Conservation (phyloP, 1,140 invertebrate genomes). For the Megalonaias nervosa region DNA sequence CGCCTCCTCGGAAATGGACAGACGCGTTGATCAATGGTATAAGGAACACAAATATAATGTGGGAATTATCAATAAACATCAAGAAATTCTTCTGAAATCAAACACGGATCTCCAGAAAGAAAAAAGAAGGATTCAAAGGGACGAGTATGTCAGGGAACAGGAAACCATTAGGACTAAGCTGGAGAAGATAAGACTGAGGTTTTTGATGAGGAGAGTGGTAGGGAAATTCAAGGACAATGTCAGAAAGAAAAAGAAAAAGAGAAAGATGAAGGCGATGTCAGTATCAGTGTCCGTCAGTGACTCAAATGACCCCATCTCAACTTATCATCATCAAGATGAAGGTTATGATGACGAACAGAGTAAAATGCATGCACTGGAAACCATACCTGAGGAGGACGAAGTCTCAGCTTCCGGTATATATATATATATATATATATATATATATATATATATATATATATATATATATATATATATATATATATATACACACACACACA, state of each 20-base stretch:
- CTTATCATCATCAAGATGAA: too few relatives aligned
- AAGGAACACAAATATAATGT: constrained; percentile 33
- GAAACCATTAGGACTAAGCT: constrained; percentile 20
- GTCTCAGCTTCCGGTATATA: too few relatives aligned
- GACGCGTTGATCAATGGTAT: constrained; percentile 31
- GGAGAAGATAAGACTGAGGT: constrained; percentile 10
- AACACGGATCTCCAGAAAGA: constrained; percentile 18
- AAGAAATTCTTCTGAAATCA: constrained; percentile 24
- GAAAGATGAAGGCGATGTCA: not conserved
- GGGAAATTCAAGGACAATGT: constrained; percentile 30
- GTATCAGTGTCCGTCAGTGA: too few relatives aligned
- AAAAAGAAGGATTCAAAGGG: constrained; percentile 14
- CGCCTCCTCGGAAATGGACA: constrained; percentile 20
- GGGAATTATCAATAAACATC: constrained; percentile 23
- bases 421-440: too few relatives aligned
- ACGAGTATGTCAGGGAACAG: constrained; percentile 19
- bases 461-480: too few relatives aligned
- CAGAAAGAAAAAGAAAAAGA: not conserved
- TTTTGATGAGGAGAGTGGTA: constrained; percentile 27
- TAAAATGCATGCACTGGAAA: too few relatives aligned
- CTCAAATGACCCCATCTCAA: too few relatives aligned
- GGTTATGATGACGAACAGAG: too few relatives aligned
- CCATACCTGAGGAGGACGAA: too few relatives aligned
- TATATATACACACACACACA: too few relatives aligned
- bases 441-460: too few relatives aligned